Evolutionary conservation across 2,888 invertebrate species (phyloP).

Genomic region (Agrilus mali): DNA sequence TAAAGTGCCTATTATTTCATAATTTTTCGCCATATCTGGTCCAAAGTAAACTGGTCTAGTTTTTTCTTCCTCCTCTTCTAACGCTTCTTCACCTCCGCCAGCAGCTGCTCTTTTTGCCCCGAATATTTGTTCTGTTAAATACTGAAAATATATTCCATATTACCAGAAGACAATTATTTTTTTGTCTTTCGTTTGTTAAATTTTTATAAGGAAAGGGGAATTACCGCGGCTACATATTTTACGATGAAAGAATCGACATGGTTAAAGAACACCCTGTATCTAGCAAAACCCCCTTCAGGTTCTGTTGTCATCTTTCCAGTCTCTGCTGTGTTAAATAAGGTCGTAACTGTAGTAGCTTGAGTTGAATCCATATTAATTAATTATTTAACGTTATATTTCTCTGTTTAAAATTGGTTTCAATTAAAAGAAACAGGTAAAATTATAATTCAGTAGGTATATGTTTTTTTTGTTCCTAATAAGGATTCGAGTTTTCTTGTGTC

Average conservation of each 20-base stretch:
- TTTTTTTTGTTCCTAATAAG: no score
- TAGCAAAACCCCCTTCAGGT: conserved; percentile 11
- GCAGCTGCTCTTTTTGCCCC: conserved; percentile 12
- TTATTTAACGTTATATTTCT: no score
- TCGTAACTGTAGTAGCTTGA: no score
- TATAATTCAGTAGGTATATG: no score
- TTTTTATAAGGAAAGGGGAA: conserved; percentile 4
- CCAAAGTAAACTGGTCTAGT: conserved; percentile 5
- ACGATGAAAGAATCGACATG: conserved; percentile 48
- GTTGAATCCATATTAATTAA: no score
- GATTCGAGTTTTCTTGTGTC: no score
- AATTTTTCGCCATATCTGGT: conserved; percentile 13
- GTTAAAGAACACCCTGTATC: conserved; percentile 46
- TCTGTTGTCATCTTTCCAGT: neutral
- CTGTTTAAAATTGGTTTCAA: no score
- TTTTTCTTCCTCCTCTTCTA: conserved; percentile 17
- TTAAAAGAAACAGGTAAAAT: no score
- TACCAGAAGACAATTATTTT: conserved; percentile 1
- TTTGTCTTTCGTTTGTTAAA: no score
- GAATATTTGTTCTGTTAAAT: conserved; percentile 23
- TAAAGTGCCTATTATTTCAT: conserved; percentile 35
- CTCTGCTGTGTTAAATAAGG: no score
- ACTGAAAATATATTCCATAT: conserved; percentile 17
- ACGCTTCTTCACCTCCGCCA: conserved; percentile 17
- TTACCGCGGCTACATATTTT: conserved; percentile 34